phyloP scores from a whole-genome alignment of 2,797 vertebrate species.

The Premnoplex brunnescens region DNA sequence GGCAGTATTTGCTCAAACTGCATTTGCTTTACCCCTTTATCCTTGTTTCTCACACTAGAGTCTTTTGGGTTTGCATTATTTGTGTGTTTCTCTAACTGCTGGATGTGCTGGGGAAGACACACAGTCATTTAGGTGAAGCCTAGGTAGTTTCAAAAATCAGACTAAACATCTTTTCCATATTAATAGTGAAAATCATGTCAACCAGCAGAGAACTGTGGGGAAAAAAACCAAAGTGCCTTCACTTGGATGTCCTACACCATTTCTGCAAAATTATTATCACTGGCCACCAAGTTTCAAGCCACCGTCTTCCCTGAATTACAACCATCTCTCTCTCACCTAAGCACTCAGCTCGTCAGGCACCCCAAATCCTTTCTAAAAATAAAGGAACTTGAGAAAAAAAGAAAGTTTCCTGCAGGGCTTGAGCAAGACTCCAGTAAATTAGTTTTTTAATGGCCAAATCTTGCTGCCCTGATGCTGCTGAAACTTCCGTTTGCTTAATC shows the following conservation, averaged over 20 bases:
- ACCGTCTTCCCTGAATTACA: not conserved
- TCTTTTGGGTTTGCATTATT: not conserved
- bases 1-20: not conserved
- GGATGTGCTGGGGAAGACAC: not conserved
- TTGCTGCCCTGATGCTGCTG: not conserved
- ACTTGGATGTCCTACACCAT: not conserved
- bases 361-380: not conserved
- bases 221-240: not conserved
- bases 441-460: not conserved
- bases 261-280: not conserved
- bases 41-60: not conserved
- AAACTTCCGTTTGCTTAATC: slow-evolving; percentile 1
- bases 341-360: not conserved
- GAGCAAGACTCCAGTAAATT: not conserved
- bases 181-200: not conserved
- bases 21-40: not conserved
- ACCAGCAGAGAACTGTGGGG: not conserved
- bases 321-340: not conserved
- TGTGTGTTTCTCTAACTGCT: not conserved
- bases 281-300: not conserved
- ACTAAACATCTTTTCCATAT: not conserved
- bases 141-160: not conserved
- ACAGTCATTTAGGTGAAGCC: not conserved
- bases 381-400: not conserved
- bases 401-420: not conserved